Evolutionary conservation across 2,113 vertebrate genomes (phyloP).

Genomic region (Pleuronectes platessa): DNA sequence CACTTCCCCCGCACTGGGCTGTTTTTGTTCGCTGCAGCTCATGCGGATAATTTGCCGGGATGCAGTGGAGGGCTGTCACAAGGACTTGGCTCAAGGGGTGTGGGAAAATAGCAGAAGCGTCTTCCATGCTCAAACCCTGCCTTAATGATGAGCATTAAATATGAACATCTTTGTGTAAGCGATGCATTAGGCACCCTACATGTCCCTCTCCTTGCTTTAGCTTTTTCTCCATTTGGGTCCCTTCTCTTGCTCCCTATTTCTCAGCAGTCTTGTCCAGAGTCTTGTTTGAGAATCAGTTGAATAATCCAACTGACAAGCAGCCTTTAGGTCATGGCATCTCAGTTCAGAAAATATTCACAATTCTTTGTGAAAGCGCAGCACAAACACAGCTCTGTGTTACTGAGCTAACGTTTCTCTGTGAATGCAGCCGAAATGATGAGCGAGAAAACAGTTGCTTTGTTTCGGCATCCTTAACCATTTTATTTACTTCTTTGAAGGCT

Average conservation of each 20-base stretch:
- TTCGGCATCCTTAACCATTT: constrained; percentile 11
- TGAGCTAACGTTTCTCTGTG: constrained; percentile 50
- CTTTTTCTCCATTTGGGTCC: constrained; percentile 47
- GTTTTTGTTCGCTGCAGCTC: constrained; percentile 84
- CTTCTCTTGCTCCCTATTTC: constrained; percentile 47
- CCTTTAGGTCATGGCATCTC: constrained; percentile 71
- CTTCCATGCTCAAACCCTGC: constrained; percentile 79
- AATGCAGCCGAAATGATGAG: constrained; percentile 20
- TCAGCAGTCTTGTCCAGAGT: constrained; percentile 56
- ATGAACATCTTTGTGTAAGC: constrained; percentile 82
- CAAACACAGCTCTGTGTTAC: constrained; percentile 60
- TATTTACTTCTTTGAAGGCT: constrained; percentile 29
- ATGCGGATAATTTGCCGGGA: constrained; percentile 85
- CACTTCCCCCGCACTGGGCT: constrained; percentile 80
- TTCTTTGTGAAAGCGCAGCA: constrained; percentile 65
- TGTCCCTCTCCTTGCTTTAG: constrained; percentile 54
- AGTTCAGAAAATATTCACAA: constrained; percentile 64
- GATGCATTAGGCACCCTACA: constrained; percentile 70
- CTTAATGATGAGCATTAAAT: constrained; percentile 83
- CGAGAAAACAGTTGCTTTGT: constrained; percentile 36
- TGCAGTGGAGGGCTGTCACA: constrained; percentile 85
- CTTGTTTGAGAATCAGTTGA: constrained; percentile 73
- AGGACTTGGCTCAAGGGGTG: constrained; percentile 85
- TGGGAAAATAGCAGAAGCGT: constrained; percentile 84
- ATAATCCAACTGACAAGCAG: constrained; percentile 74